Conservation (phyloP, 2,888 invertebrate species). For the Strigamia crassipes region DNA sequence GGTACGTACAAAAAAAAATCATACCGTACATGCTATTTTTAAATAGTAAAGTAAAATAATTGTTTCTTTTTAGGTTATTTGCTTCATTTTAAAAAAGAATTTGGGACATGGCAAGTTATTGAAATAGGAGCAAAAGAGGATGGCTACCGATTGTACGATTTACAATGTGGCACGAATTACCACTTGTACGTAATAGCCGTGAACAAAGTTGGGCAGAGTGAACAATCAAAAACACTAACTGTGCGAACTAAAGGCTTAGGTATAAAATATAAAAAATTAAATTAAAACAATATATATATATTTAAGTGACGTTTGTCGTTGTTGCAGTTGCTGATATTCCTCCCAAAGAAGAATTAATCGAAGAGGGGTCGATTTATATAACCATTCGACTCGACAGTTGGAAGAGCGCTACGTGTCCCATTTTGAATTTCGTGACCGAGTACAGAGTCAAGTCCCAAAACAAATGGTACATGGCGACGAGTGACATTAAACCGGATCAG, state of each 20-base stretch:
- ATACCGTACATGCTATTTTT: not conserved
- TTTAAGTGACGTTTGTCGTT: not conserved
- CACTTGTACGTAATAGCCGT: conserved; percentile 24
- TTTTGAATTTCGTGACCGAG: not conserved
- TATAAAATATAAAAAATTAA: too few relatives aligned
- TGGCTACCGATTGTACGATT: conserved; percentile 12
- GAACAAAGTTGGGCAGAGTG: conserved; percentile 39
- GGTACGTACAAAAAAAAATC: not conserved
- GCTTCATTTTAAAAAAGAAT: conserved; percentile 89
- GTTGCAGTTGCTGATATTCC: not conserved
- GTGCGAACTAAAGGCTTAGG: conserved; percentile 14
- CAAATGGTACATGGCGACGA: conserved; percentile 52
- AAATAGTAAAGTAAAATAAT: not conserved
- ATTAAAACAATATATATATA: too few relatives aligned
- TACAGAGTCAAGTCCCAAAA: not conserved
- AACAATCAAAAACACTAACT: not conserved
- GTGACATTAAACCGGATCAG: conserved; percentile 56
- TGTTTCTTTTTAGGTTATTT: conserved; percentile 70
- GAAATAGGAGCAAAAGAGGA: conserved; percentile 62
- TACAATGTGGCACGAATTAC: conserved; percentile 28
- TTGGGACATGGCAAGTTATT: conserved; percentile 89
- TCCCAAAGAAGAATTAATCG: not conserved
- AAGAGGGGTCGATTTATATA: not conserved
- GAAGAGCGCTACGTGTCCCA: not conserved
- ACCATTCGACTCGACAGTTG: not conserved